phyloP scores from a whole-genome alignment of 2,888 invertebrate genomes.

The Hedychridium roseum region DNA sequence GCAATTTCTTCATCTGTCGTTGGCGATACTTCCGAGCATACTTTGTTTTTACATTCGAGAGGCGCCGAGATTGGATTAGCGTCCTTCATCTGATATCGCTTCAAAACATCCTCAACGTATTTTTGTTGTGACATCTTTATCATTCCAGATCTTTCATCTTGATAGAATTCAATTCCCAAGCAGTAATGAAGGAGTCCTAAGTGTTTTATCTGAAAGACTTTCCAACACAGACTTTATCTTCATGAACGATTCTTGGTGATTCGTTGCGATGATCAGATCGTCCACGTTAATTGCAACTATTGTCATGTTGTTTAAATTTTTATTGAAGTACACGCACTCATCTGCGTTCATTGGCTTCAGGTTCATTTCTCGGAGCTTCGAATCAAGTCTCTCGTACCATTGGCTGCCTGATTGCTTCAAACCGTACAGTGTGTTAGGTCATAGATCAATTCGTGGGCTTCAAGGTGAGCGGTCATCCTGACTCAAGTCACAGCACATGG shows the following conservation, averaged over 20 bases:
- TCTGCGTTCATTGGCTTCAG: no score
- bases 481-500: no score
- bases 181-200: slow-evolving; percentile 6
- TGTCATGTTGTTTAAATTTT: no score
- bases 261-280: no score
- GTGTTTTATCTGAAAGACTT: not conserved
- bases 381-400: no score
- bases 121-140: not conserved
- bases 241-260: not conserved
- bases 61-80: not conserved
- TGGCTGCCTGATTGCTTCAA: no score
- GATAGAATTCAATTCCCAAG: slow-evolving; percentile 8
- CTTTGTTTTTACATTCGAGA: not conserved
- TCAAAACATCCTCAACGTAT: not conserved
- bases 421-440: no score
- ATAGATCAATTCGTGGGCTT: no score
- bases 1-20: not conserved
- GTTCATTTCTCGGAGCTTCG: no score
- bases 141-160: not conserved
- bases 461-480: no score
- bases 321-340: no score
- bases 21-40: not conserved
- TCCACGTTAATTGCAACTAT: no score
- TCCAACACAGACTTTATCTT: not conserved
- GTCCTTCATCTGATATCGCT: not conserved